Conservation (phyloP, 2,113 vertebrate species). For the Regulus satrapa region DNA sequence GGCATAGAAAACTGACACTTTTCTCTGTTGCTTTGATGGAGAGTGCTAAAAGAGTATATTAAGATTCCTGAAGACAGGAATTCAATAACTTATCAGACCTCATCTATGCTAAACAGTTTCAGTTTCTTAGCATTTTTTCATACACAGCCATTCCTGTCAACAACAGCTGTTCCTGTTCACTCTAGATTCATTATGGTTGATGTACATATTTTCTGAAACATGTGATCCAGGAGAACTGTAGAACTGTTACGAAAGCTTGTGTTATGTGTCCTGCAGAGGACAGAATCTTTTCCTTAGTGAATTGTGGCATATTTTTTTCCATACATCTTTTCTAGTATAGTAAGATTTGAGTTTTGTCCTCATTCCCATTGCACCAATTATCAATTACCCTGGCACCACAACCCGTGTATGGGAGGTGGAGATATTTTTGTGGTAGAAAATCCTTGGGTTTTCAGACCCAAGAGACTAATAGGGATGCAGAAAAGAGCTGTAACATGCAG, state of each 20-base stretch:
- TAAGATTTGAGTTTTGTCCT: background rate
- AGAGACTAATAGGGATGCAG: background rate
- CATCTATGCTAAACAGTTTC: background rate
- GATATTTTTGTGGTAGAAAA: background rate
- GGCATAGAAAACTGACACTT: background rate
- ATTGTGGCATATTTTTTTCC: background rate
- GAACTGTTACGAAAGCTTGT: rapidly evolving
- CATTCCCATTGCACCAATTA: background rate
- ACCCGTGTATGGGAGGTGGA: rapidly evolving
- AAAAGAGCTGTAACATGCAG: background rate
- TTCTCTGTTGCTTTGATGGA: background rate
- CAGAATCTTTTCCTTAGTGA: background rate
- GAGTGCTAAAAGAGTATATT: background rate
- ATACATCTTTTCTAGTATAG: background rate
- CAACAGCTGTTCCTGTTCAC: background rate
- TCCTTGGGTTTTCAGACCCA: background rate
- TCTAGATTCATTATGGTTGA: background rate
- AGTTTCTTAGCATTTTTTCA: background rate
- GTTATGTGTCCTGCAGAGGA: background rate
- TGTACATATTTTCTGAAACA: background rate
- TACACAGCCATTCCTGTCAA: background rate
- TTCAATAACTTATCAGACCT: background rate
- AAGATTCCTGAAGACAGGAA: background rate
- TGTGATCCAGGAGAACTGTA: background rate
- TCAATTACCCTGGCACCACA: background rate